phyloP scores from a whole-genome alignment of 1,140 invertebrate species.

The Drosophila takahashii region DNA sequence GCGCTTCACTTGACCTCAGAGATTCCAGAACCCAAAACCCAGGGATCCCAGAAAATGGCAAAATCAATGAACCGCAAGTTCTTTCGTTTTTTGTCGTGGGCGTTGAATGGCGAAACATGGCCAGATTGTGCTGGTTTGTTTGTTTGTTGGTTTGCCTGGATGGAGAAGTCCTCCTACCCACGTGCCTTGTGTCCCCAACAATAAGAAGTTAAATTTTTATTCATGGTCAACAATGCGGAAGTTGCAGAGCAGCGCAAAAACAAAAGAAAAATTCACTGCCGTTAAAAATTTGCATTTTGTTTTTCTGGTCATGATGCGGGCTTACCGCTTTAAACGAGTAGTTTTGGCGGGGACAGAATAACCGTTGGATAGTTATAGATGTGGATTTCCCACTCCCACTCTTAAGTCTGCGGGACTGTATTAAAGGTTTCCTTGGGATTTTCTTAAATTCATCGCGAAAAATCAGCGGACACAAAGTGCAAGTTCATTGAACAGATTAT shows the following conservation, averaged over 20 bases:
- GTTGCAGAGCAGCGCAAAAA: constrained; percentile 67
- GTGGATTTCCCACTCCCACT: constrained; percentile 4
- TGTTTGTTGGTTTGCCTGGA: constrained; percentile 6
- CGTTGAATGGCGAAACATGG: constrained; percentile 39
- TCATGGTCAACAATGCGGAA: constrained; percentile 83
- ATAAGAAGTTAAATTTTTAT: constrained; percentile 83
- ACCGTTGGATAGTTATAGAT: constrained; percentile 13
- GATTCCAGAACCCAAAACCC: neutral
- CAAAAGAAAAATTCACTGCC: constrained; percentile 75
- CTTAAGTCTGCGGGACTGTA: constrained; percentile 5
- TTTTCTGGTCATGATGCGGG: constrained; percentile 56
- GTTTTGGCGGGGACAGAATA: constrained; percentile 31
- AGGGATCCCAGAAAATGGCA: neutral
- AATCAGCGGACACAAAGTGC: neutral
- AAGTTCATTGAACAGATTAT: constrained; percentile 5
- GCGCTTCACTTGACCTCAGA: constrained; percentile 33
- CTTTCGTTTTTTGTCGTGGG: constrained; percentile 29
- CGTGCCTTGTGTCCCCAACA: constrained; percentile 71
- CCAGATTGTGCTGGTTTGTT: constrained; percentile 31
- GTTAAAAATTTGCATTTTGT: constrained; percentile 72
- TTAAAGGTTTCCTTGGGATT: neutral
- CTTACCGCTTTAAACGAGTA: constrained; percentile 47
- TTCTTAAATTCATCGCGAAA: constrained; percentile 16
- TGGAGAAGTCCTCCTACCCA: constrained; percentile 34
- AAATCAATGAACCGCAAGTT: constrained; percentile 72